Evolutionary conservation across 2,888 invertebrate species (phyloP).

Genomic region (Andrena haemorrhoa): DNA sequence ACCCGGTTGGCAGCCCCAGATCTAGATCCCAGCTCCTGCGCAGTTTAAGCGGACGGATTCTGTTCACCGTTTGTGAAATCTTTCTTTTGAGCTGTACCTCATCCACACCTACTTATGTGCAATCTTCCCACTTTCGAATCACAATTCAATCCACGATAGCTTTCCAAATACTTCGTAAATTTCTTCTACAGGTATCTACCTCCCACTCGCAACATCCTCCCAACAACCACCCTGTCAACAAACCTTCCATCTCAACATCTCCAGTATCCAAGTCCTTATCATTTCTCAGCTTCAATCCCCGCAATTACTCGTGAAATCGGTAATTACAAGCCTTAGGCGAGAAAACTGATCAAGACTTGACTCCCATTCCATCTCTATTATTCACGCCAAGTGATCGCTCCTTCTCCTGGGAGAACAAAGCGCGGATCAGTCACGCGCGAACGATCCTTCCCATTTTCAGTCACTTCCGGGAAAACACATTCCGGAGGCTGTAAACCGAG

Average conservation of each 20-base stretch:
- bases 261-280: not conserved
- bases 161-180: no score
- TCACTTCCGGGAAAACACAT: constrained; percentile 41
- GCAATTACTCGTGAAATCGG: not conserved
- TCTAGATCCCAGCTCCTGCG: not conserved
- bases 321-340: not conserved
- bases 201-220: no score
- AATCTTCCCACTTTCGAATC: no score
- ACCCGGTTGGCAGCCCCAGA: no score
- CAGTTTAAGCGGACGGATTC: not conserved
- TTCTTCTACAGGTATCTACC: no score
- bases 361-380: not conserved
- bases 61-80: no score
- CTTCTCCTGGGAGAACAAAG: constrained; percentile 27
- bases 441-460: constrained; percentile 22
- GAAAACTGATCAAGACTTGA: not conserved
- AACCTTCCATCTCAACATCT: not conserved
- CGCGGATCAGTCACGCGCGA: constrained; percentile 33
- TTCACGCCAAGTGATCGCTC: not conserved
- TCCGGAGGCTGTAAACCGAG: not conserved
- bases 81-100: no score
- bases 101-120: no score
- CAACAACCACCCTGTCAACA: not conserved
- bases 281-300: not conserved
- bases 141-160: no score